A percentile compares a stretch with the other conserved stretches of the same genome.
phyloP scores from a whole-genome alignment of 2,797 vertebrate genomes.

The Steatocranus sp. region DNA sequence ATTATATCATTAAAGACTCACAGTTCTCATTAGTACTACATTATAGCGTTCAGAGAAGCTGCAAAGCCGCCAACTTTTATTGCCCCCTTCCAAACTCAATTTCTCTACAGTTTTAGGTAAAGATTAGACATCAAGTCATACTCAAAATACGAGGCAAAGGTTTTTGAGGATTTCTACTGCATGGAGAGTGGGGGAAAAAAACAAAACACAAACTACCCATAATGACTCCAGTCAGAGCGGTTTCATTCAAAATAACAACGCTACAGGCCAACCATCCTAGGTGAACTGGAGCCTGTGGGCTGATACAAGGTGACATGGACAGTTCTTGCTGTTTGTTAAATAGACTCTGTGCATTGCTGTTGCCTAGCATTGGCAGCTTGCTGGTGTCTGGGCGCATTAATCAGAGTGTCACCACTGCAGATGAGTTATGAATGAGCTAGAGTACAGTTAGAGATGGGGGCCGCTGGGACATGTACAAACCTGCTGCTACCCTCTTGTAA shows the following conservation, averaged over 20 bases:
- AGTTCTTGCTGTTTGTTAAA: slow-evolving; percentile 44
- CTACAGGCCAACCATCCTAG: not conserved
- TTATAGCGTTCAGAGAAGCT: slow-evolving; percentile 15
- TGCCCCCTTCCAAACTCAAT: slow-evolving; percentile 9
- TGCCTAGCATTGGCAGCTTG: slow-evolving; percentile 26
- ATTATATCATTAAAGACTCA: slow-evolving; percentile 16
- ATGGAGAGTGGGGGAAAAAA: not conserved
- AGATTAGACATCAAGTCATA: slow-evolving; percentile 39
- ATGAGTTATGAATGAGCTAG: slow-evolving; percentile 50
- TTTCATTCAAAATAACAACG: slow-evolving; percentile 4
- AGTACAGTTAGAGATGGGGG: slow-evolving; percentile 4
- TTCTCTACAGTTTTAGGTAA: slow-evolving; percentile 20
- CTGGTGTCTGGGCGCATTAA: slow-evolving; percentile 39
- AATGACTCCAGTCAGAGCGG: not conserved
- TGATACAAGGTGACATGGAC: slow-evolving; percentile 25
- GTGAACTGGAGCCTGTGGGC: not conserved
- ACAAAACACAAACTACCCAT: not conserved
- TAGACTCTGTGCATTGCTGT: not conserved
- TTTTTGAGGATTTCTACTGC: not conserved
- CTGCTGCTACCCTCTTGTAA: slow-evolving; percentile 32
- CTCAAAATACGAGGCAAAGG: slow-evolving; percentile 23
- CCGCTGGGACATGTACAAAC: slow-evolving; percentile 20
- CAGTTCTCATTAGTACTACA: slow-evolving; percentile 44
- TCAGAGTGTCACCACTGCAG: slow-evolving; percentile 37
- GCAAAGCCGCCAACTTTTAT: not conserved